phyloP scores from a whole-genome alignment of 2,797 vertebrate species.

The Ibycter americanus region DNA sequence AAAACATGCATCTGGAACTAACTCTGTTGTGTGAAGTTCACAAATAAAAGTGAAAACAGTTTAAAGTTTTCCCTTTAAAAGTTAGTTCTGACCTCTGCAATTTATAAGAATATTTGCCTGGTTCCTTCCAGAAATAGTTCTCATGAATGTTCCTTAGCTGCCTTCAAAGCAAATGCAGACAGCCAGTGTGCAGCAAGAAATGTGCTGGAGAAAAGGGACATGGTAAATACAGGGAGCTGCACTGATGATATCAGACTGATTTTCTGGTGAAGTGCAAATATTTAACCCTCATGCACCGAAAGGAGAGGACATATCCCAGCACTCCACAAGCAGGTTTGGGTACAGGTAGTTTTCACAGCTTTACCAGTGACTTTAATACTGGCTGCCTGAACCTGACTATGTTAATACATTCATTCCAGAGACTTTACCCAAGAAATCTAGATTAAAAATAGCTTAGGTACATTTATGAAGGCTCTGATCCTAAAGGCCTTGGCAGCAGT shows the following conservation, averaged over 20 bases:
- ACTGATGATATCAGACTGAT: not conserved
- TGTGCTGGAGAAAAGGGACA: not conserved
- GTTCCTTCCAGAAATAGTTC: not conserved
- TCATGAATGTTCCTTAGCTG: not conserved
- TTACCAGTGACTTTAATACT: not conserved
- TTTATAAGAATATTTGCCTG: not conserved
- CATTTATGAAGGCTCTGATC: not conserved
- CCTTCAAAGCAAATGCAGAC: not conserved
- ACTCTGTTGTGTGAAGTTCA: not conserved
- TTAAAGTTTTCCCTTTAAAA: not conserved
- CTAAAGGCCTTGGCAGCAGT: not conserved
- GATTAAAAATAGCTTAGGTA: not conserved
- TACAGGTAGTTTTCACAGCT: not conserved
- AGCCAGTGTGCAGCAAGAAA: not conserved
- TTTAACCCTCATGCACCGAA: not conserved
- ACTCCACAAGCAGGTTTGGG: not conserved
- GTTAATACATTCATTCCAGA: not conserved
- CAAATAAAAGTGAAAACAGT: not conserved
- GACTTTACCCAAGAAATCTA: not conserved
- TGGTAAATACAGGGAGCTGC: not conserved
- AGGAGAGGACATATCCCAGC: not conserved
- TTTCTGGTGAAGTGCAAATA: not conserved
- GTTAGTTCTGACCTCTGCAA: not conserved
- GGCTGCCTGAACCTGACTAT: not conserved
- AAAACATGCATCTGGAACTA: not conserved